Evolutionary conservation across 2,113 vertebrate species (phyloP), one percentile per base, ranked within the genome.

Genomic region (Erpornis zantholeuca): DNA sequence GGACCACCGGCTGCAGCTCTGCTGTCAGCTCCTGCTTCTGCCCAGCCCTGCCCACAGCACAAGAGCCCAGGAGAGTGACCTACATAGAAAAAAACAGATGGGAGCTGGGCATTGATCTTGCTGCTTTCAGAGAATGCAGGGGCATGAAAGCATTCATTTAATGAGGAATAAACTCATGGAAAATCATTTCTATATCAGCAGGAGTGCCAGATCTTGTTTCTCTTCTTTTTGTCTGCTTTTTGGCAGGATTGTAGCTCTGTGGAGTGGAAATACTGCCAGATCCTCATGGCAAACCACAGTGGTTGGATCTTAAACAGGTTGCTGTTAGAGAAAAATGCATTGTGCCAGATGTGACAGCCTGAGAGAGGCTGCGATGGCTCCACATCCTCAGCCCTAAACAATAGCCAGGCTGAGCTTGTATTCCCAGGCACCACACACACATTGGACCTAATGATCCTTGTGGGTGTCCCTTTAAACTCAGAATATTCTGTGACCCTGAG

Each of bases 41-140:
- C 61, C 44, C 84, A 83, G 54, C 73, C 27, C 54, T 90, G 65
- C 40, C 68, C 50, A 22, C 68, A 29, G 64, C 35, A 50, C 63
- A 35, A 59, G 53, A 65, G 54, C 77, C 69, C 40, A 24, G 60
- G n/a, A 83, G 64, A 52, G 20, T 94, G 92, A 96, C 92, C 93
- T 92, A 88, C 59, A 90, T 88, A 77, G 50, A 4, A 20, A 21
- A 52, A 86, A 21, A 2, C 82, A 88, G 60, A 70, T 45, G 59
- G 79, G 60, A 90, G 68, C 47, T 1, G 11, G 44, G 33, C 59
- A 42, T 45, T 40, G 56, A 54, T 63, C 65, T 83, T 50, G 33
- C 66, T 70, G 71, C 35, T 70, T 63, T 49, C n/a, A 63, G 70
- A 31, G 82, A 77, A 59, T 6, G 15, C 7, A 66, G 59, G n/a